Conservation (phyloP, 2,888 invertebrate species). For the Polymixis lichenea region DNA sequence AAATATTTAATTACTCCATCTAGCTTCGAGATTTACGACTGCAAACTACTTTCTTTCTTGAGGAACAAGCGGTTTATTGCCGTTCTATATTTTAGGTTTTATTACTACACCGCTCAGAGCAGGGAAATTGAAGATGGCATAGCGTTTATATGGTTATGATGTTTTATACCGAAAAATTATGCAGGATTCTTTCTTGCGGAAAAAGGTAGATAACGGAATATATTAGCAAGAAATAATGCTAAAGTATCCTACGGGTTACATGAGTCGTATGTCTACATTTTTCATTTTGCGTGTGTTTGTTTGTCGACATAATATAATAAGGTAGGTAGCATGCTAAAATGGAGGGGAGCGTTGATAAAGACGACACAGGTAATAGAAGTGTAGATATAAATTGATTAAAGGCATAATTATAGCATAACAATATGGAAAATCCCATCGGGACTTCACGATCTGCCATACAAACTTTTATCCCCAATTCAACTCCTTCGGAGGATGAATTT, state of each 20-base stretch:
- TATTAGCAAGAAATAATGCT: no score
- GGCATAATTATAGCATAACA: no score
- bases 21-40: constrained; percentile 33
- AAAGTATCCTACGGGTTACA: no score
- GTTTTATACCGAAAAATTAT: background rate
- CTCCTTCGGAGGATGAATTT: background rate
- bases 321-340: no score
- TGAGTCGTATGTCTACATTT: background rate
- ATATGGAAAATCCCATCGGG: no score
- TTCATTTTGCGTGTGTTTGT: background rate
- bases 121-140: background rate
- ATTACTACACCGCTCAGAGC: background rate
- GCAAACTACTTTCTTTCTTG: constrained; percentile 32
- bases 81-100: constrained; percentile 21
- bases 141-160: background rate
- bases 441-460: background rate
- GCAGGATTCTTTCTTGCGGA: no score
- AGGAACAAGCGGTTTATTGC: constrained; percentile 11
- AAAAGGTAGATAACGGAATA: no score
- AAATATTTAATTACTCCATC: constrained; percentile 47
- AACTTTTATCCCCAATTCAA: background rate
- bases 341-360: no score
- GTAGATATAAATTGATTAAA: no score
- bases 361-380: no score
- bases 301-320: background rate